Percentiles rank a stretch among this genome's conserved stretches.
Evolutionary conservation across 2,888 invertebrate genomes (phyloP).

Genomic region (Cheiracanthium punctorium): DNA sequence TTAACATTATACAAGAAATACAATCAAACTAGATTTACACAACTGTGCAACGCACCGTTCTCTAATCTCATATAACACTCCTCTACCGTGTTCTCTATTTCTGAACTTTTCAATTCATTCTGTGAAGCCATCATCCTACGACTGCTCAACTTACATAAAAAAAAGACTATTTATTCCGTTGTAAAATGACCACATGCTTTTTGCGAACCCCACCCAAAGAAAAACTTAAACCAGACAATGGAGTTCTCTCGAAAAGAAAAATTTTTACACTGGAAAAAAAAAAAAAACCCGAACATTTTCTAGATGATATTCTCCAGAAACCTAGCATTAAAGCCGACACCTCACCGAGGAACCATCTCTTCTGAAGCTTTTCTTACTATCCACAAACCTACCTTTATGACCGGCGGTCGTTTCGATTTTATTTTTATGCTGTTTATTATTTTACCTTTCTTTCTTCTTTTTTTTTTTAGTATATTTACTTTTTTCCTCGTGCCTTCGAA

Average conservation of each 20-base stretch:
- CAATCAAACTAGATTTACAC: too few relatives aligned
- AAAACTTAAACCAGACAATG: background rate
- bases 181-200: background rate
- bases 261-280: background rate
- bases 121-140: background rate
- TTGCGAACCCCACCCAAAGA: background rate
- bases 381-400: background rate
- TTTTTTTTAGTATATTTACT: too few relatives aligned
- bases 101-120: background rate
- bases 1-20: too few relatives aligned
- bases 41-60: too few relatives aligned
- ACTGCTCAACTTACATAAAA: background rate
- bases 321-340: conserved; percentile 26
- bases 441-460: too few relatives aligned
- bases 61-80: too few relatives aligned
- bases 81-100: background rate
- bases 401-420: background rate
- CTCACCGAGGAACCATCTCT: background rate
- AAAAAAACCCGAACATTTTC: background rate
- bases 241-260: background rate
- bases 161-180: background rate
- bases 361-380: background rate
- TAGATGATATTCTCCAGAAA: conserved; percentile 18
- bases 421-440: too few relatives aligned
- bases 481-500: background rate